Conservation (phyloP, 2,797 vertebrate species). For the Liparis tanakae region DNA sequence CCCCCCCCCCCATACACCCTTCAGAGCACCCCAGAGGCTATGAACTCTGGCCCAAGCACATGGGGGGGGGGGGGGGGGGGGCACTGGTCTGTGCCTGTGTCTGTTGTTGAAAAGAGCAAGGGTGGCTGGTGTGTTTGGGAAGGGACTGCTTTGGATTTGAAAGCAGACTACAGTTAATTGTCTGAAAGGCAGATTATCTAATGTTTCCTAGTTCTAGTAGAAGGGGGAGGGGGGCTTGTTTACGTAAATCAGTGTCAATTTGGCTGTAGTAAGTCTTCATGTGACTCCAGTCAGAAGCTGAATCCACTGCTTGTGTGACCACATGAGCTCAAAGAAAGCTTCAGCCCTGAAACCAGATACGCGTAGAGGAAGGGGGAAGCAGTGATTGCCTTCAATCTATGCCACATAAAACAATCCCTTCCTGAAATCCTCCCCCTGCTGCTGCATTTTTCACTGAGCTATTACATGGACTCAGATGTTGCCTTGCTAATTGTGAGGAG, state of each 20-base stretch:
- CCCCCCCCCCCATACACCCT: constrained; percentile 73
- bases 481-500: constrained; percentile 62
- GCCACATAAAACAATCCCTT: constrained; percentile 54
- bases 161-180: constrained; percentile 76
- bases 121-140: constrained; percentile 44
- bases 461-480: constrained; percentile 54
- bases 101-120: constrained; percentile 70
- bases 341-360: constrained; percentile 38
- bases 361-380: constrained; percentile 19
- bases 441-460: constrained; percentile 25
- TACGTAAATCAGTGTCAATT: constrained; percentile 70
- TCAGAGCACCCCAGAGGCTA: constrained; percentile 71
- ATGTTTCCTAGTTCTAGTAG: constrained; percentile 71
- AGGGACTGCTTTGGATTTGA: constrained; percentile 72
- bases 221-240: constrained; percentile 54
- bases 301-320: constrained; percentile 41
- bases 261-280: constrained; percentile 69
- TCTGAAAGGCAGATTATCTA: constrained; percentile 74
- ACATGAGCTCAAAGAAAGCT: constrained; percentile 54
- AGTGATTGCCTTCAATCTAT: constrained; percentile 45
- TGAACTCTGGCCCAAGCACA: constrained; percentile 77
- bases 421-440: constrained; percentile 30
- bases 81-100: constrained; percentile 67
- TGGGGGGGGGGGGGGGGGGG: constrained; percentile 65
- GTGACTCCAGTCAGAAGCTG: constrained; percentile 64